phyloP scores from a whole-genome alignment of 2,113 vertebrate species.

The Chloroceryle aenea region DNA sequence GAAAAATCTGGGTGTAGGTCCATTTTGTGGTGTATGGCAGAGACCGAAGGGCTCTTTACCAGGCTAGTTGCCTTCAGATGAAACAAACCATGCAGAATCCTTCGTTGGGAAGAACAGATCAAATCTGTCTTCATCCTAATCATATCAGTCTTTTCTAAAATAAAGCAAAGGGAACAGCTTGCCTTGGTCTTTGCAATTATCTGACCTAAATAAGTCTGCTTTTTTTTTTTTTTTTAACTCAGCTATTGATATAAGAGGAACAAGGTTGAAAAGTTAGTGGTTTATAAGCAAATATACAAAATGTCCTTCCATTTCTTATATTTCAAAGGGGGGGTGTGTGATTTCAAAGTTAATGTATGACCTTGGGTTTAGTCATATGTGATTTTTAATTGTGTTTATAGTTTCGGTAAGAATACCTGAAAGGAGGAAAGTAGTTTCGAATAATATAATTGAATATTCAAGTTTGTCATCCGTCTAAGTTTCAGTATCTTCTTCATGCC shows the following conservation, averaged over 20 bases:
- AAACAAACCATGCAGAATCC: neutral
- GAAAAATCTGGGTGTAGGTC: neutral
- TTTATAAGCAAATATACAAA: neutral
- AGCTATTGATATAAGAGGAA: neutral
- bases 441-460: neutral
- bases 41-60: neutral
- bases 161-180: neutral
- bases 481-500: neutral
- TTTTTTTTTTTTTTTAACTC: neutral
- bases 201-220: neutral
- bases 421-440: neutral
- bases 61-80: neutral
- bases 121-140: neutral
- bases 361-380: neutral
- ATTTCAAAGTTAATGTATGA: neutral
- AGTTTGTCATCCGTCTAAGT: neutral
- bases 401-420: neutral
- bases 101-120: neutral
- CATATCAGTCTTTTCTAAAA: neutral
- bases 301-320: neutral
- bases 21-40: fast-evolving
- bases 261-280: neutral
- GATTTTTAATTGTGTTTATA: neutral
- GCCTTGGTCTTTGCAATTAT: neutral
- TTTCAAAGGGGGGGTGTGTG: neutral